Conservation (phyloP, 2,888 invertebrate species). For the Eulithis prunata region DNA sequence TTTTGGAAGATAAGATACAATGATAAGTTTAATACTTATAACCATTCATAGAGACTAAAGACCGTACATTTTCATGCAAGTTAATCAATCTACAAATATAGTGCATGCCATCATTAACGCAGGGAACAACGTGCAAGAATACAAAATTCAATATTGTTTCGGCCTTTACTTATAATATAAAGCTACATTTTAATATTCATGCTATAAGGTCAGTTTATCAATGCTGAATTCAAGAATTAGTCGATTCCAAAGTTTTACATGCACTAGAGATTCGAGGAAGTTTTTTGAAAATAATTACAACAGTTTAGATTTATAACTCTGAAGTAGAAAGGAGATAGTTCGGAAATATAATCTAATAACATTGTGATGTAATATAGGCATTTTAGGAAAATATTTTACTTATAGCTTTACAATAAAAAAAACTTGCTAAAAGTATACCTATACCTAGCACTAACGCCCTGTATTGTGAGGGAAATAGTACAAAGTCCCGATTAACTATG, state of each 20-base stretch:
- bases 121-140: conserved; percentile 58
- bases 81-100: conserved; percentile 66
- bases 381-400: neutral
- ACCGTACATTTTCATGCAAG: conserved; percentile 79
- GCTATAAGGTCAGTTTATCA: conserved; percentile 43
- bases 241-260: conserved; percentile 26
- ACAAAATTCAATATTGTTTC: conserved; percentile 53
- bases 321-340: neutral
- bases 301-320: conserved; percentile 9
- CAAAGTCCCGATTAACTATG: neutral
- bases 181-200: conserved; percentile 56
- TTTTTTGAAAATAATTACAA: conserved; percentile 2
- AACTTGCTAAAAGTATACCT: neutral
- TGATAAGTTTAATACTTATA: conserved; percentile 55
- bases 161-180: conserved; percentile 52
- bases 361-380: neutral
- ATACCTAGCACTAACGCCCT: neutral
- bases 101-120: conserved; percentile 68
- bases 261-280: conserved; percentile 24
- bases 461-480: conserved; percentile 11
- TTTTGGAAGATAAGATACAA: conserved; percentile 79
- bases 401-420: conserved; percentile 7
- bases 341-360: neutral
- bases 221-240: conserved; percentile 18
- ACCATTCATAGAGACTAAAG: conserved; percentile 51